Evolutionary conservation across 2,797 vertebrate genomes (phyloP).

Genomic region (Oryzias sinensis): DNA sequence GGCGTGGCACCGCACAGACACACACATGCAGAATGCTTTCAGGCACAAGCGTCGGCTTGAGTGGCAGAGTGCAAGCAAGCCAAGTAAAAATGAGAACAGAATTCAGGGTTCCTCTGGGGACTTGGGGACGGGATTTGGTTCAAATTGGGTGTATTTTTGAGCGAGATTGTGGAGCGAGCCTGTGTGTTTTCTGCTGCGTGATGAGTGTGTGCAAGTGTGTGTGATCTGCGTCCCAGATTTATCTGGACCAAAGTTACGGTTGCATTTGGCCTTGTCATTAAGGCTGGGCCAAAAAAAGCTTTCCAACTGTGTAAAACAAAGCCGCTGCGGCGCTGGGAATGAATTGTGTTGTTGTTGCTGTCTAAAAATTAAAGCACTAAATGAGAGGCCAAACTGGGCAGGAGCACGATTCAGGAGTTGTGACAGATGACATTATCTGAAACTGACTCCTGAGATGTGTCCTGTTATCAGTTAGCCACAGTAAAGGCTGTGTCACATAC

Average conservation of each 20-base stretch:
- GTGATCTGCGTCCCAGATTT: slow-evolving; percentile 64
- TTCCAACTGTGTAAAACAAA: slow-evolving; percentile 21
- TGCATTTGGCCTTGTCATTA: slow-evolving; percentile 57
- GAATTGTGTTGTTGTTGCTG: slow-evolving; percentile 44
- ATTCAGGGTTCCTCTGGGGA: slow-evolving; percentile 67
- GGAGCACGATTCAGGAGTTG: slow-evolving; percentile 40
- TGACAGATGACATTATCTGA: slow-evolving; percentile 43
- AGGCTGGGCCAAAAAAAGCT: slow-evolving; percentile 40
- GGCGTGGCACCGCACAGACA: slow-evolving; percentile 25
- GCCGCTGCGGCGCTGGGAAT: slow-evolving; percentile 29
- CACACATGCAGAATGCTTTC: slow-evolving; percentile 11
- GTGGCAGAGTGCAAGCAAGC: slow-evolving; percentile 30
- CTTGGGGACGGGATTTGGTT: slow-evolving; percentile 71
- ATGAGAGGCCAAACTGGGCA: slow-evolving; percentile 16
- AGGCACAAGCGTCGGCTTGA: slow-evolving; percentile 42
- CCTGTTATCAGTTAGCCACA: background rate
- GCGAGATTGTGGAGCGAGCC: slow-evolving; percentile 34
- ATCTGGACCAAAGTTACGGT: slow-evolving; percentile 64
- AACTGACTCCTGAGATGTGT: slow-evolving; percentile 31
- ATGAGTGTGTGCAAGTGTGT: slow-evolving; percentile 32
- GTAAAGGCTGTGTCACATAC: slow-evolving; percentile 19
- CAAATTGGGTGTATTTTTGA: slow-evolving; percentile 77
- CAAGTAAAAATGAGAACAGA: slow-evolving; percentile 76
- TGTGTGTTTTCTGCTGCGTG: slow-evolving; percentile 38
- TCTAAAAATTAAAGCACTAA: slow-evolving; percentile 15